Evolutionary conservation across 2,888 invertebrate species (phyloP), one percentile per base, ranked within the genome.

Genomic region (Megaustenia siamemsis): DNA sequence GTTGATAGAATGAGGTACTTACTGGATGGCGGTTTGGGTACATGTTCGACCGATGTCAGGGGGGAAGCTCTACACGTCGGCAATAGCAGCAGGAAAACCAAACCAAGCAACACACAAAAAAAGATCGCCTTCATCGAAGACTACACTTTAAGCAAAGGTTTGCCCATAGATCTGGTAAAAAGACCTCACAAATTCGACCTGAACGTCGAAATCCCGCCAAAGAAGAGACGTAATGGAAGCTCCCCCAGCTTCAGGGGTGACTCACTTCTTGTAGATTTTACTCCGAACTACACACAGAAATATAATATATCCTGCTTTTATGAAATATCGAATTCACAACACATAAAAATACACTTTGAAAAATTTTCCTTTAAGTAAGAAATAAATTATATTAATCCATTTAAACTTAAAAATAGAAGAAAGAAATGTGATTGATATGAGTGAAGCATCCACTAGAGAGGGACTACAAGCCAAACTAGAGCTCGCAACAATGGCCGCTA

Each of bases 21-120:
- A 93, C 93, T 88, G 93, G 92, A 88, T 91, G 92, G 78, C 92
- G 88, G 84, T 92, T 93, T 12, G 92, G 92, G 88, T 93, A 93
- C 93, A 93, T 93, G 79, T 56, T 84, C 83, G 38, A 53, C 81
- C 38, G 49, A 15, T 81, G 69, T 49, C 8, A 15, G n/a, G 40
- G n/a, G 28, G 35, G 12, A 53, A 32, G 3, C 49, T 49, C 43
- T 28, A 1, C 4, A 24, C 28, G 4, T 68, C 6, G 35, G 18
- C 28, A 73, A 49, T 4, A 73, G 28, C 32, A 45, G 38, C 73
- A 73, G 49, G 12, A 28, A 21, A 49, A 68, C 45, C 15, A 38
- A 32, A 53, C 49, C 15, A 53, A 69, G 68, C 3, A 43, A 43
- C 43, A 71, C 32, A 76, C 45, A 45, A 35, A 8, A 79, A 49